A percentile compares a stretch with the other conserved stretches of the same genome.
phyloP scores from a whole-genome alignment of 2,888 invertebrate species.

The Galeopsomyia nigrocyanea region DNA sequence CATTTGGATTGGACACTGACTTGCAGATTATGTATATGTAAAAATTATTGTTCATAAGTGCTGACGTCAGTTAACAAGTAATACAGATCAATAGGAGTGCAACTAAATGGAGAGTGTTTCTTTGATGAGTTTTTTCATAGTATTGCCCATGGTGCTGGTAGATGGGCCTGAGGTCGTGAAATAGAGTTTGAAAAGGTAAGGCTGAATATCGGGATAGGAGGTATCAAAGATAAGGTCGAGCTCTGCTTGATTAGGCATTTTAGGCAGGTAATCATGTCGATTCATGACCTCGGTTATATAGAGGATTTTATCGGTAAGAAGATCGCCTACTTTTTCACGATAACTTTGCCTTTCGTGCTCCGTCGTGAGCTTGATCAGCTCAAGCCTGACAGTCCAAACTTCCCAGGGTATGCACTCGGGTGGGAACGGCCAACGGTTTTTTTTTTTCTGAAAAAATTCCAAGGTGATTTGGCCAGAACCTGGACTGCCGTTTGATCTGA shows the following conservation, averaged over 20 bases:
- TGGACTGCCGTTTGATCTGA: constrained; percentile 79
- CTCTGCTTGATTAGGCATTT: constrained; percentile 93
- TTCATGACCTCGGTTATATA: constrained; percentile 97
- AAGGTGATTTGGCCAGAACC: constrained; percentile 88
- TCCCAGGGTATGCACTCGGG: constrained; percentile 98
- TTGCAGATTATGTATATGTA: too few species aligned
- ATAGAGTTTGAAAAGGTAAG: constrained; percentile 94
- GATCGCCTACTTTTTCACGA: constrained; percentile 88
- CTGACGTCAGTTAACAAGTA: background rate
- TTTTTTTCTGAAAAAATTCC: constrained; percentile 95
- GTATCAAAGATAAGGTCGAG: constrained; percentile 96
- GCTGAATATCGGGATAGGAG: constrained; percentile 92
- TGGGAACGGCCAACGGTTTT: constrained; percentile 88
- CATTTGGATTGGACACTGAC: too few species aligned
- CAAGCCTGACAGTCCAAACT: constrained; percentile 95
- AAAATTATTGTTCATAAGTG: too few species aligned
- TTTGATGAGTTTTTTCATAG: constrained; percentile 90
- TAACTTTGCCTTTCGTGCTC: constrained; percentile 90
- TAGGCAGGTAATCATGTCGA: constrained; percentile 95
- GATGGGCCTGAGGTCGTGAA: constrained; percentile 85
- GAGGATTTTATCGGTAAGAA: constrained; percentile 92
- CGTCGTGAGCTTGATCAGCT: constrained; percentile 86
- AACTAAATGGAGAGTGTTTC: constrained; percentile 68
- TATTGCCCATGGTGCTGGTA: constrained; percentile 86
- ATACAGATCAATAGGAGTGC: background rate